A percentile compares a stretch with the other conserved stretches of the same genome.
Conservation (phyloP, 1,140 invertebrate genomes). For the Octopus bimaculoides region DNA sequence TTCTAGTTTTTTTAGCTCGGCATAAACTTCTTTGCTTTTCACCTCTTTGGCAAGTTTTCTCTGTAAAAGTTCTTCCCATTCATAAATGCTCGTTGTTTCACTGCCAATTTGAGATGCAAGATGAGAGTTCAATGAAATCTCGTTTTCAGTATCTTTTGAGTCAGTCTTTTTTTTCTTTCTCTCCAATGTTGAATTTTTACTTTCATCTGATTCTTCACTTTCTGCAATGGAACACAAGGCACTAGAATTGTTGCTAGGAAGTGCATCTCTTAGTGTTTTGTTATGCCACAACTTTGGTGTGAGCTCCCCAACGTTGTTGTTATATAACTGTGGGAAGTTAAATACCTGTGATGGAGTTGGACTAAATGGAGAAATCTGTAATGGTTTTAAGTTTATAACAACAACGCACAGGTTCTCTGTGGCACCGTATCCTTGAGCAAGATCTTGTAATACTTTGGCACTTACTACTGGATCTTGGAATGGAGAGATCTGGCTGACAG, state of each 20-base stretch:
- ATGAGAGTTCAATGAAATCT: background rate
- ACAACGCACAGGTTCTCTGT: conserved; percentile 55
- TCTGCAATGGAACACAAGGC: background rate
- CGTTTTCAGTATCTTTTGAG: conserved; percentile 23
- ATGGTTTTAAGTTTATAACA: conserved; percentile 44
- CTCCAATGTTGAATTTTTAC: conserved; percentile 3
- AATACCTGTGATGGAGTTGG: background rate
- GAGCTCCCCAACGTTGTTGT: conserved; percentile 3
- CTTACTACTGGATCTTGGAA: conserved; percentile 54
- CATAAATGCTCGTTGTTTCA: conserved; percentile 7
- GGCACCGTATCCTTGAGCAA: conserved; percentile 55
- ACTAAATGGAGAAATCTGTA: conserved; percentile 29
- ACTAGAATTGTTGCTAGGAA: background rate
- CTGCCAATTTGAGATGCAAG: too few species aligned
- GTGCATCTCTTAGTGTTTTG: conserved; percentile 8
- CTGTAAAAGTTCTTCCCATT: conserved; percentile 44
- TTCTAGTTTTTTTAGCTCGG: background rate
- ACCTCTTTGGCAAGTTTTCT: conserved; percentile 44
- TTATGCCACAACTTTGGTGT: conserved; percentile 16
- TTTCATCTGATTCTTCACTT: background rate
- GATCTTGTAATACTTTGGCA: conserved; percentile 54
- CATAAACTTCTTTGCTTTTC: conserved; percentile 43
- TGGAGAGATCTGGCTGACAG: conserved; percentile 46
- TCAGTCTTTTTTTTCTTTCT: conserved; percentile 18
- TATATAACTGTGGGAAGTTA: background rate